Evolutionary conservation across 2,888 invertebrate species (phyloP).

Genomic region (Cryptocephalus primarius): DNA sequence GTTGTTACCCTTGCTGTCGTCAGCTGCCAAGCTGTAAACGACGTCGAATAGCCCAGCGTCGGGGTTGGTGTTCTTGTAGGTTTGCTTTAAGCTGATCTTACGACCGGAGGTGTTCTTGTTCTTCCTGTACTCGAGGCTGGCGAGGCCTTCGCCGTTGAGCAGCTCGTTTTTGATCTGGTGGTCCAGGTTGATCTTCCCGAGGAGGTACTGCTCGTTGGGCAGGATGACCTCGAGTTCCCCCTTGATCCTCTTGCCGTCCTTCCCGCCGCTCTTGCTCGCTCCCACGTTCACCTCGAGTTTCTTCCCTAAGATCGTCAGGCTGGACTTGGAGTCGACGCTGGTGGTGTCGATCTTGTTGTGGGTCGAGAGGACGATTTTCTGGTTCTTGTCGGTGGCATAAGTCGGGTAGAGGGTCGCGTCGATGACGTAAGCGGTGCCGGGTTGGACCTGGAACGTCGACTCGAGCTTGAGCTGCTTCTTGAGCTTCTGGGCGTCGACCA

Average conservation of each 20-base stretch:
- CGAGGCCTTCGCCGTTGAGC: slow-evolving; percentile 21
- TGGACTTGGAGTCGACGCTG: slow-evolving; percentile 47
- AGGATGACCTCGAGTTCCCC: slow-evolving; percentile 42
- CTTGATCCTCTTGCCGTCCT: slow-evolving; percentile 36
- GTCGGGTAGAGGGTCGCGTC: slow-evolving; percentile 55
- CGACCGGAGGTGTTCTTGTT: slow-evolving; percentile 37
- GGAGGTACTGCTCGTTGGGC: slow-evolving; percentile 40
- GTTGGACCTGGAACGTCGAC: slow-evolving; percentile 49
- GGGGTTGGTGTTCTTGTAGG: slow-evolving; percentile 35
- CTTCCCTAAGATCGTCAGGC: slow-evolving; percentile 39
- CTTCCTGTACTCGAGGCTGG: slow-evolving; percentile 31
- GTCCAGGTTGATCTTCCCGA: slow-evolving; percentile 32
- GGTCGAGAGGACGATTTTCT: slow-evolving; percentile 55
- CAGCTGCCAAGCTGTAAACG: slow-evolving; percentile 33
- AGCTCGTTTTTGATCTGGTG: slow-evolving; percentile 22
- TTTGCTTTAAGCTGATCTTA: slow-evolving; percentile 32
- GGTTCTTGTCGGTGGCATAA: slow-evolving; percentile 57
- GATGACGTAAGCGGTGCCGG: slow-evolving; percentile 48
- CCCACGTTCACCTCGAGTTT: slow-evolving; percentile 39
- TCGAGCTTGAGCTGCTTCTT: slow-evolving; percentile 51
- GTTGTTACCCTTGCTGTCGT: slow-evolving; percentile 40
- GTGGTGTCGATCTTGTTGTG: slow-evolving; percentile 43
- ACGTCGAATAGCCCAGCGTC: slow-evolving; percentile 35
- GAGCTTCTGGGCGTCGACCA: slow-evolving; percentile 47
- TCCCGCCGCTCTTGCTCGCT: slow-evolving; percentile 36